phyloP scores from a whole-genome alignment of 1,140 invertebrate genomes.

The Drosophila ohnishii region DNA sequence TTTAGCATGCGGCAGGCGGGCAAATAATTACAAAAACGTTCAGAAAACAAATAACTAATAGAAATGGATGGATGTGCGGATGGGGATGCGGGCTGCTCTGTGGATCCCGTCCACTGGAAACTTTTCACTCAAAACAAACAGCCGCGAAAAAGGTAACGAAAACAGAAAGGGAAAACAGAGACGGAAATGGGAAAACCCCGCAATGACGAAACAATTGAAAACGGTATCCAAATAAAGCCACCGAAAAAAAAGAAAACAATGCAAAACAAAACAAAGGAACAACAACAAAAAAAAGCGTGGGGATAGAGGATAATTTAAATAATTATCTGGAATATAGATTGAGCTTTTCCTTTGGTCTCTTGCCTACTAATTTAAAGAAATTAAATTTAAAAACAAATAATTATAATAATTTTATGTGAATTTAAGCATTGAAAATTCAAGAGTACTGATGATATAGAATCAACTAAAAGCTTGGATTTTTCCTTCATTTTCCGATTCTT shows the following conservation, averaged over 20 bases:
- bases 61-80: slow-evolving; percentile 57
- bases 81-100: not conserved
- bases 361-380: not conserved
- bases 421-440: not conserved
- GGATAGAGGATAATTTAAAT: slow-evolving; percentile 10
- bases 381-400: too few relatives aligned
- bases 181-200: slow-evolving; percentile 20
- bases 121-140: slow-evolving; percentile 49
- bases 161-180: slow-evolving; percentile 41
- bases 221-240: slow-evolving; percentile 50
- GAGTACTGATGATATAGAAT: not conserved
- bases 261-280: slow-evolving; percentile 13
- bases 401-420: not conserved
- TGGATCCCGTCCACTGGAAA: slow-evolving; percentile 14
- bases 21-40: slow-evolving; percentile 82
- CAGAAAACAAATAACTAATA: slow-evolving; percentile 80
- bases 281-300: not conserved
- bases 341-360: not conserved
- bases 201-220: slow-evolving; percentile 63
- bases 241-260: slow-evolving; percentile 22
- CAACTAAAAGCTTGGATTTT: too few relatives aligned
- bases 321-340: not conserved
- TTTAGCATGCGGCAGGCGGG: slow-evolving; percentile 78
- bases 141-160: slow-evolving; percentile 46
- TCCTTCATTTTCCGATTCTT: not conserved